These are phyloP conservation scores for Propithecus perrieri DNA, from an alignment of 2,797 vertebrate genomes.

Conservation along the genomic window DNA sequence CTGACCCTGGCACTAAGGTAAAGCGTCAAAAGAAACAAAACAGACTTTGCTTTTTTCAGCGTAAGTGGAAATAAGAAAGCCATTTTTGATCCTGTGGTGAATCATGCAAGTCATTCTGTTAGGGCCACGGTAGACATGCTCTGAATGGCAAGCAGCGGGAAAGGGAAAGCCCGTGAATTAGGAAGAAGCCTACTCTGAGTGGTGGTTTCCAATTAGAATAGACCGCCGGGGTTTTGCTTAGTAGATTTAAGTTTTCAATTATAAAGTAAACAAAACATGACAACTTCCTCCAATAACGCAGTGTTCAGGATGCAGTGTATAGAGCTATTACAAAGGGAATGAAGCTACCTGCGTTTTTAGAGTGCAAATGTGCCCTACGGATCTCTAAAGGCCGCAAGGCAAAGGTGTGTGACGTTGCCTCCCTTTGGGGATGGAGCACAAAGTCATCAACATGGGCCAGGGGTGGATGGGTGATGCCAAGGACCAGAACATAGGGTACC, in stretches of 20 bases:
- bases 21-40: not conserved
- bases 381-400: not conserved
- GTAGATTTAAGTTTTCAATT: not conserved
- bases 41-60: not conserved
- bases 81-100: not conserved
- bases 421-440: not conserved
- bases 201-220: not conserved
- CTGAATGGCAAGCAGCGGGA: not conserved
- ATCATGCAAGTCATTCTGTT: not conserved
- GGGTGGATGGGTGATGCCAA: not conserved
- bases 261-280: not conserved
- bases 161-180: not conserved
- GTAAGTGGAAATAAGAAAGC: slow-evolving; percentile 4
- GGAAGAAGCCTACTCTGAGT: not conserved
- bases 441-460: not conserved
- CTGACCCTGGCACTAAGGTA: not conserved
- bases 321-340: not conserved
- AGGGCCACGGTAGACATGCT: not conserved
- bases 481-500: not conserved
- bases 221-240: not conserved
- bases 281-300: not conserved
- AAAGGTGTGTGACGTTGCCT: not conserved
- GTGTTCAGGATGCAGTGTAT: too few relatives aligned
- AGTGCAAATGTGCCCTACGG: not conserved
- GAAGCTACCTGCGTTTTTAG: not conserved